Conservation (phyloP, 1,140 invertebrate species). For the Drosophila orosa region DNA sequence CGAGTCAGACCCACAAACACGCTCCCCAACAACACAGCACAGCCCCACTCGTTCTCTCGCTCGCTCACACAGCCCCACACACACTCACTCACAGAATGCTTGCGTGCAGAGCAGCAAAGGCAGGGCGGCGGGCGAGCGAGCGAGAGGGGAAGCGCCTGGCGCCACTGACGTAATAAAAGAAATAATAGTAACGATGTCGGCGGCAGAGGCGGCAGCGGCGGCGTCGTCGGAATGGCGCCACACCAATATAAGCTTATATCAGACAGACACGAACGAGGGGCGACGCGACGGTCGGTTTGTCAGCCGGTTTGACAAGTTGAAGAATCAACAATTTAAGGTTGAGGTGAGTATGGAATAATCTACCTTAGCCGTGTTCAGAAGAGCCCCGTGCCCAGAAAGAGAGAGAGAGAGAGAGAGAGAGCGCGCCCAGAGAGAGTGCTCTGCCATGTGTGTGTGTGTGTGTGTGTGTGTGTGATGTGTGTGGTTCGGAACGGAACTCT, state of each 20-base stretch:
- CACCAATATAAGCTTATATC: slow-evolving; percentile 82
- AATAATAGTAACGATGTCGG: slow-evolving; percentile 83
- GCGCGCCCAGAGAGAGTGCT: slow-evolving; percentile 35
- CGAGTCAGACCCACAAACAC: slow-evolving; percentile 57
- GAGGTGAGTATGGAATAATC: slow-evolving; percentile 68
- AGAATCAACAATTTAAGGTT: slow-evolving; percentile 83
- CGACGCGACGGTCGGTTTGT: slow-evolving; percentile 66
- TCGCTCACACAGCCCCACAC: slow-evolving; percentile 20
- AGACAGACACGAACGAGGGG: slow-evolving; percentile 69
- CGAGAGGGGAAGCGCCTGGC: slow-evolving; percentile 74
- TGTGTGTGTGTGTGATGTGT: slow-evolving; percentile 25
- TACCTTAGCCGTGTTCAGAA: slow-evolving; percentile 34
- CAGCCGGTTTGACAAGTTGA: slow-evolving; percentile 81
- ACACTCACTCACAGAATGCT: slow-evolving; percentile 57
- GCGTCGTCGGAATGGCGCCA: slow-evolving; percentile 81
- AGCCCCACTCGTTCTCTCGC: slow-evolving; percentile 1
- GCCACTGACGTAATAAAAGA: slow-evolving; percentile 84
- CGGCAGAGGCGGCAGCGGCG: slow-evolving; percentile 62
- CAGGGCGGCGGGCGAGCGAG: slow-evolving; percentile 60
- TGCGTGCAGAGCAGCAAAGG: slow-evolving; percentile 67
- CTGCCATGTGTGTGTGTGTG: slow-evolving; percentile 4
- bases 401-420: slow-evolving; percentile 37
- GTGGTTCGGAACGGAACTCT: slow-evolving; percentile 37
- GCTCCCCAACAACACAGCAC: slow-evolving; percentile 37
- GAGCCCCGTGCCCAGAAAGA: slow-evolving; percentile 1